Evolutionary conservation across 2,113 vertebrate genomes (phyloP).

Genomic region (Dascyllus trimaculatus): DNA sequence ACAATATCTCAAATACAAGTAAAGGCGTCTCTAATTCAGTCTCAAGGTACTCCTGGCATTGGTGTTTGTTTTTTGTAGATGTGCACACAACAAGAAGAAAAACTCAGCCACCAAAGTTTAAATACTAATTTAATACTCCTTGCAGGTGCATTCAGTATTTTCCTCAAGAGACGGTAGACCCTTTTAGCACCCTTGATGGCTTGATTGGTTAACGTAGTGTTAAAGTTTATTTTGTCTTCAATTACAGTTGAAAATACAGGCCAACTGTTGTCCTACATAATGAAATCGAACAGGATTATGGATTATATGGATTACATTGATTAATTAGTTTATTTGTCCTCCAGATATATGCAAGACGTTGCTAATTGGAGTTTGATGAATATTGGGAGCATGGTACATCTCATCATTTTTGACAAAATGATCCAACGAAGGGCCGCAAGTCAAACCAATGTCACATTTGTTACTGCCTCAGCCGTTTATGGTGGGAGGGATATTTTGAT

Average conservation of each 20-base stretch:
- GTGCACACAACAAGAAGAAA: neutral
- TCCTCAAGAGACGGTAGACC: constrained; percentile 24
- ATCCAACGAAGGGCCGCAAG: neutral
- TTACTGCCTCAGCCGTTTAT: neutral
- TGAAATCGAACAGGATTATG: constrained; percentile 49
- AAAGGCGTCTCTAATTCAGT: too few relatives aligned
- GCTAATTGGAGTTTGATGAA: constrained; percentile 35
- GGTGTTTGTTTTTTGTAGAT: too few relatives aligned
- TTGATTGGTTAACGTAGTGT: constrained; percentile 19
- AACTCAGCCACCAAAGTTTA: constrained; percentile 12
- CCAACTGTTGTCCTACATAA: constrained; percentile 26
- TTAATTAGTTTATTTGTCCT: constrained; percentile 31
- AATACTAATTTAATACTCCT: constrained; percentile 47
- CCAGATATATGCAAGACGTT: constrained; percentile 21
- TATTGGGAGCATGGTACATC: neutral
- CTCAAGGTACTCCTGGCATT: too few relatives aligned
- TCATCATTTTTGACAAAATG: neutral
- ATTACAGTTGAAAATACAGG: constrained; percentile 29
- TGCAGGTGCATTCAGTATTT: too few relatives aligned
- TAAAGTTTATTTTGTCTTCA: constrained; percentile 43
- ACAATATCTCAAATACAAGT: too few relatives aligned
- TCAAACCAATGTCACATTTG: constrained; percentile 4
- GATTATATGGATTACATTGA: constrained; percentile 54
- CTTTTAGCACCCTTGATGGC: constrained; percentile 32
- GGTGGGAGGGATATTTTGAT: neutral